phyloP scores from a whole-genome alignment of 2,113 vertebrate species.

The Rhombomys opimus region DNA sequence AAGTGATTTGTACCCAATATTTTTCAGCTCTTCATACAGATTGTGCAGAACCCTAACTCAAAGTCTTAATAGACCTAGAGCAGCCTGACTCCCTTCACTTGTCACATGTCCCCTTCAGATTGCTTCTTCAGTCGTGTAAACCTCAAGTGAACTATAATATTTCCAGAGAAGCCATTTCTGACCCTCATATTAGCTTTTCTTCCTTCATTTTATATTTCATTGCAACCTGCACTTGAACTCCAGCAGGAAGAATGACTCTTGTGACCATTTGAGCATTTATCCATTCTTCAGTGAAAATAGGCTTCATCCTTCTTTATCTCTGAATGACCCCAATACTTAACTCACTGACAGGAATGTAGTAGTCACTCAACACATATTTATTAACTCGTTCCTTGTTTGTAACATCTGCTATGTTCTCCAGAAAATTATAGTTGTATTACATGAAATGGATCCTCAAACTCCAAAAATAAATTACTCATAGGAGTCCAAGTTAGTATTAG shows the following conservation, averaged over 20 bases:
- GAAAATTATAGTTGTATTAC: background rate
- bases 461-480: conserved; percentile 16
- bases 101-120: background rate
- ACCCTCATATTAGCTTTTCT: conserved; percentile 1
- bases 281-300: conserved; percentile 43
- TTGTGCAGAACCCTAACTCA: background rate
- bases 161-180: conserved; percentile 44
- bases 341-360: background rate
- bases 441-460: conserved; percentile 30
- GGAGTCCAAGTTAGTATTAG: conserved; percentile 29
- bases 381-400: conserved; percentile 15
- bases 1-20: background rate
- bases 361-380: background rate
- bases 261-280: background rate
- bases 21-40: background rate
- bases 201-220: conserved; percentile 30
- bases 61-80: background rate
- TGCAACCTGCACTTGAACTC: conserved; percentile 29
- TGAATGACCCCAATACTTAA: background rate
- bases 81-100: background rate
- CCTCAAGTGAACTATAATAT: background rate
- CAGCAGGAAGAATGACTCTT: conserved; percentile 19
- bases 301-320: conserved; percentile 3
- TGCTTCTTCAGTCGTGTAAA: background rate
- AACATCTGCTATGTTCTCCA: conserved; percentile 17